Percentiles rank a stretch among this genome's conserved stretches.
Conservation (phyloP, 1,140 invertebrate genomes). For the Drosophila elegans region DNA sequence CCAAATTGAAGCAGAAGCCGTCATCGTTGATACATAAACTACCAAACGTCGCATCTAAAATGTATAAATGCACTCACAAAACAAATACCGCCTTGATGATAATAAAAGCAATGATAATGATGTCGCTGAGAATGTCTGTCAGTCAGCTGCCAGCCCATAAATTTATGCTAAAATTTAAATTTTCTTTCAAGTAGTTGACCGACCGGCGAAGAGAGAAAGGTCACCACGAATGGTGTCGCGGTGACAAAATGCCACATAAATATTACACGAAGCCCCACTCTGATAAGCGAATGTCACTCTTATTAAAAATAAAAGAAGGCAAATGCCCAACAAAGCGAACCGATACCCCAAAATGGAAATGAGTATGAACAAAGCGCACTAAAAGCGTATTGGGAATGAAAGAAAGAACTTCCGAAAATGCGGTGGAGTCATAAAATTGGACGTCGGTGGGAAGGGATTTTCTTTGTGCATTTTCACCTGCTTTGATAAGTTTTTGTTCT, state of each 20-base stretch:
- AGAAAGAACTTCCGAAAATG: conserved; percentile 62
- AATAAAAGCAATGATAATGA: conserved; percentile 33
- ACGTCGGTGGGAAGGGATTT: conserved; percentile 35
- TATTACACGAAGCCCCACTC: conserved; percentile 63
- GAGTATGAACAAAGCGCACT: conserved; percentile 38
- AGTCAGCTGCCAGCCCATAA: conserved; percentile 47
- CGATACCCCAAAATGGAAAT: conserved; percentile 55
- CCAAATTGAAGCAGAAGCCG: conserved; percentile 26
- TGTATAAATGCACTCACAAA: conserved; percentile 43
- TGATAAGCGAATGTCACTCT: conserved; percentile 77
- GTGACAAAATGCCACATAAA: conserved; percentile 81
- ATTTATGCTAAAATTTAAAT: conserved; percentile 82
- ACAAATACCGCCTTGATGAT: conserved; percentile 42
- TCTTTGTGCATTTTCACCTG: conserved; percentile 16
- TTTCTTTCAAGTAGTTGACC: conserved; percentile 63
- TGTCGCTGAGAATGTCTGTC: conserved; percentile 27
- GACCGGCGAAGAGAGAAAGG: conserved; percentile 45
- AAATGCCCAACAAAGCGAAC: conserved; percentile 58
- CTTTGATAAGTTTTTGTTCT: background rate
- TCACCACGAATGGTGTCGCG: conserved; percentile 64
- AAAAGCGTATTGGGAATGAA: conserved; percentile 26
- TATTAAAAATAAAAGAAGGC: conserved; percentile 62
- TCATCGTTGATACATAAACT: conserved; percentile 40
- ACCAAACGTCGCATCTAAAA: conserved; percentile 42
- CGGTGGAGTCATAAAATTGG: conserved; percentile 18